Evolutionary conservation across 2,113 vertebrate genomes (phyloP), one percentile per base, ranked within the genome.

Genomic region (Thunnus maccoyii): DNA sequence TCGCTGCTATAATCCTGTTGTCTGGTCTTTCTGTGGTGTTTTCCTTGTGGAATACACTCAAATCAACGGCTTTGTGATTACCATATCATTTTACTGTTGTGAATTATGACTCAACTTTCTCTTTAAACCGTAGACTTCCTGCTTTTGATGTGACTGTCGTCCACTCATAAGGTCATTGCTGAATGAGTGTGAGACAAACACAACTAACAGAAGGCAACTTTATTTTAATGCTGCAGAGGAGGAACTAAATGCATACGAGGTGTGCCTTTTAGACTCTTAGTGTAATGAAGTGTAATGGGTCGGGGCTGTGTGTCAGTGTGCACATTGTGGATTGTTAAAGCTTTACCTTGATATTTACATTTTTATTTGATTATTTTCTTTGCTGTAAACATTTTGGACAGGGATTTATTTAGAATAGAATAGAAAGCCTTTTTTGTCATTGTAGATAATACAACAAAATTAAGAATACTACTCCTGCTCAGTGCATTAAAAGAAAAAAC

Each of bases 251-350:
- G 25, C 41, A 72, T 79, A 72, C 46, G 18, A 82, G 48, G 58
- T 78, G 89, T 91, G 92, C 91, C 89, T 92, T 91, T 58, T 79
- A 83, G 13, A 9, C 52, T 64, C 51, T 56, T 30, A 60, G 61
- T 77, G 6, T 18, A 20, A 50, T 74, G 30, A 70, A 25, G 51
- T 77, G 1, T 36, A 17, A 51, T 30, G 50, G 20, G 0, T 76
- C 18, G 50, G 68, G 48, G 51, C 17, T 83, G 44, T 5, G 12
- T 81, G 55, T 58, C 30, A 22, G 0, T 84, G 27, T 84, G 51
- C 0, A 16, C 47, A n/a, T n/a, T 41, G 46, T 78, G 44, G 16
- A 79, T 79, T 73, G 46, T 72, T 47, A 15, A 61, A 61, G 16
- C 58, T 80, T 27, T 36, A 63, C 12, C n/a, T 25, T 71, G 14